Conservation (phyloP, 2,888 invertebrate species). For the Escarpia spicata region DNA sequence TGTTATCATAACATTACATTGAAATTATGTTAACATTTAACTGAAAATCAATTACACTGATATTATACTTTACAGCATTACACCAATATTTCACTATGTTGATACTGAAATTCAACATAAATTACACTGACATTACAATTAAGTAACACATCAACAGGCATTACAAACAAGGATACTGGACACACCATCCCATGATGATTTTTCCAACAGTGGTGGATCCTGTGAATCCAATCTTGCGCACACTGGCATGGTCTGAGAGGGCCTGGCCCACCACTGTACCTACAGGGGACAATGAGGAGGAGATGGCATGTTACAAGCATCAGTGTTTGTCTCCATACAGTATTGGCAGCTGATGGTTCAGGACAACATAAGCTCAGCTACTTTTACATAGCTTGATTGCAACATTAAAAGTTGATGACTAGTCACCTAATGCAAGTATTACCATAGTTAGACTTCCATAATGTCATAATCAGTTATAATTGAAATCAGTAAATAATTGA, state of each 20-base stretch:
- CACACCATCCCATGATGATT: constrained; percentile 83
- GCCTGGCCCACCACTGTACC: constrained; percentile 86
- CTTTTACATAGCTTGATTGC: too few relatives aligned
- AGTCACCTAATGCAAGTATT: too few relatives aligned
- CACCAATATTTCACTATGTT: not conserved
- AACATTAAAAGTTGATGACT: too few relatives aligned
- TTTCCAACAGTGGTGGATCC: constrained; percentile 93
- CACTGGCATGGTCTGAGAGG: constrained; percentile 82
- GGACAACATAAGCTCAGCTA: too few relatives aligned
- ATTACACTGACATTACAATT: not conserved
- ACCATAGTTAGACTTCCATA: too few relatives aligned
- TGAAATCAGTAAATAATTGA: too few relatives aligned
- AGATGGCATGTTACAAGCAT: not conserved
- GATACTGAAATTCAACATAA: not conserved
- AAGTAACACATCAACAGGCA: not conserved
- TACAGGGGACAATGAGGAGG: constrained; percentile 43
- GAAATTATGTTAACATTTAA: not conserved
- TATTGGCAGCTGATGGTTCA: not conserved
- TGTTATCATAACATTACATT: not conserved
- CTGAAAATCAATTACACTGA: not conserved
- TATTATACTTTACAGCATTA: not conserved
- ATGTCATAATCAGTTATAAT: too few relatives aligned
- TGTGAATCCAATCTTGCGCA: constrained; percentile 94
- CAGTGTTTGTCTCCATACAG: not conserved
- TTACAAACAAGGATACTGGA: constrained; percentile 18